These are phyloP conservation scores for Drosophila bipectinata DNA, from an alignment of 1,140 invertebrate species.

Conservation along the genomic window DNA sequence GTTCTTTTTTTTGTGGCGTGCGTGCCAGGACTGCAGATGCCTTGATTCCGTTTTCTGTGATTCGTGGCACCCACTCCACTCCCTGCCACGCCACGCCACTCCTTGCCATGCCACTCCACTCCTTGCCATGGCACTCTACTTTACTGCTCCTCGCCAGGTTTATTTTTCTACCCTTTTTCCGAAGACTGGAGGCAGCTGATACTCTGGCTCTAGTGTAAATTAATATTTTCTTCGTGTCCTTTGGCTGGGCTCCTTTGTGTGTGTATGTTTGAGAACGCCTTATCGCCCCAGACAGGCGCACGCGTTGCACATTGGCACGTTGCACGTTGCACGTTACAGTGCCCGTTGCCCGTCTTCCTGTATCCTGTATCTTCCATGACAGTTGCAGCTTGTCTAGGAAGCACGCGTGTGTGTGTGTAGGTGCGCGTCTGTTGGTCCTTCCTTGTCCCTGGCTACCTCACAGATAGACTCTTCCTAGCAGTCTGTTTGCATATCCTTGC, in stretches of 20 bases:
- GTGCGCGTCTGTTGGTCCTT: too few relatives aligned
- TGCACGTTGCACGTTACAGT: slow-evolving; percentile 1
- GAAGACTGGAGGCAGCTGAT: slow-evolving; percentile 57
- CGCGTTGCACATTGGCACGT: slow-evolving; percentile 67
- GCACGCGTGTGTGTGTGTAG: slow-evolving; percentile 55
- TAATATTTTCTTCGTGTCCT: slow-evolving; percentile 71
- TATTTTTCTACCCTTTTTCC: slow-evolving; percentile 36
- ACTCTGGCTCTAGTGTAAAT: slow-evolving; percentile 61
- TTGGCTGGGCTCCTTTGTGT: slow-evolving; percentile 16
- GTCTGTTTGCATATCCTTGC: slow-evolving; percentile 67
- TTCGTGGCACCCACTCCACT: slow-evolving; percentile 6
- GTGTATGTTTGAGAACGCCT: slow-evolving; percentile 29
- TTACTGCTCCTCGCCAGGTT: slow-evolving; percentile 4
- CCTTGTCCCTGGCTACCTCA: not conserved
- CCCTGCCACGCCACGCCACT: not conserved
- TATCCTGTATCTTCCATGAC: not conserved
- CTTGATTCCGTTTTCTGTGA: slow-evolving; percentile 41
- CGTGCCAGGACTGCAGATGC: slow-evolving; percentile 68
- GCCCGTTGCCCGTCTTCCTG: not conserved
- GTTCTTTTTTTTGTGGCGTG: slow-evolving; percentile 31
- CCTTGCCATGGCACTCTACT: not conserved
- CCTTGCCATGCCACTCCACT: not conserved
- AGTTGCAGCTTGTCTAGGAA: slow-evolving; percentile 73
- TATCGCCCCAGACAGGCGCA: slow-evolving; percentile 67
- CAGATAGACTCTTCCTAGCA: slow-evolving; percentile 30